phyloP scores from a whole-genome alignment of 1,140 invertebrate species.

The Zaprionus gabonicus region DNA sequence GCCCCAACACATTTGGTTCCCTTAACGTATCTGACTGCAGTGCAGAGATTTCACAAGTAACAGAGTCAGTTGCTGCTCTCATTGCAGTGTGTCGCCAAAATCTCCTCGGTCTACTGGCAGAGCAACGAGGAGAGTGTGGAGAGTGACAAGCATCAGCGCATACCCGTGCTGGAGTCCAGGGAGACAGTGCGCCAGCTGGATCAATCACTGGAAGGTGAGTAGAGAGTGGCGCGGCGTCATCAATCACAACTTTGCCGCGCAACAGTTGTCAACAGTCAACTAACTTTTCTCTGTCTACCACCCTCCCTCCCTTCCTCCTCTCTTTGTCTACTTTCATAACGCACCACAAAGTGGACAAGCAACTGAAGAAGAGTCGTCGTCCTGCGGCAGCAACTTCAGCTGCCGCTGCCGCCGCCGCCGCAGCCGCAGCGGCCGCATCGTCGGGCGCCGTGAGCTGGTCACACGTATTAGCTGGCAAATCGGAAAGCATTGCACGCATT shows the following conservation, averaged over 20 bases:
- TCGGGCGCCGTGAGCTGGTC: constrained; percentile 48
- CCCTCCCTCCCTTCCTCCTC: background rate
- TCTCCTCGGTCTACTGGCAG: constrained; percentile 92
- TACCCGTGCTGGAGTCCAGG: constrained; percentile 88
- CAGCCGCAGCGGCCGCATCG: constrained; percentile 42
- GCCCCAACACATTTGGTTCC: constrained; percentile 23
- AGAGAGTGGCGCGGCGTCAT: constrained; percentile 40
- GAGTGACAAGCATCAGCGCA: constrained; percentile 87
- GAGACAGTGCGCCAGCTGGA: constrained; percentile 86
- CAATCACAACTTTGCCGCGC: constrained; percentile 22
- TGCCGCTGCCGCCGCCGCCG: constrained; percentile 56
- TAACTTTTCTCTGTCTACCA: constrained; percentile 12
- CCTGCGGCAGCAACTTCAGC: constrained; percentile 70
- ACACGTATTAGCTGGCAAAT: constrained; percentile 70
- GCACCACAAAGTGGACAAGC: constrained; percentile 60
- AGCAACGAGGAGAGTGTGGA: constrained; percentile 94
- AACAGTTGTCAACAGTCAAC: constrained; percentile 59
- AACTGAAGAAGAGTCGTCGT: constrained; percentile 75
- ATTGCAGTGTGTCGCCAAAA: constrained; percentile 91
- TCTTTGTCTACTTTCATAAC: constrained; percentile 9
- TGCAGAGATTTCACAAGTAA: constrained; percentile 64
- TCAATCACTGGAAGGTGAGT: constrained; percentile 77
- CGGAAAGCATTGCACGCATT: constrained; percentile 77
- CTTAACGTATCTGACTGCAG: constrained; percentile 24
- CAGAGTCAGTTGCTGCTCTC: constrained; percentile 2